Percentiles rank a stretch among this genome's conserved stretches.
Evolutionary conservation across 2,113 vertebrate species (phyloP).

Genomic region (Caranx melampygus): DNA sequence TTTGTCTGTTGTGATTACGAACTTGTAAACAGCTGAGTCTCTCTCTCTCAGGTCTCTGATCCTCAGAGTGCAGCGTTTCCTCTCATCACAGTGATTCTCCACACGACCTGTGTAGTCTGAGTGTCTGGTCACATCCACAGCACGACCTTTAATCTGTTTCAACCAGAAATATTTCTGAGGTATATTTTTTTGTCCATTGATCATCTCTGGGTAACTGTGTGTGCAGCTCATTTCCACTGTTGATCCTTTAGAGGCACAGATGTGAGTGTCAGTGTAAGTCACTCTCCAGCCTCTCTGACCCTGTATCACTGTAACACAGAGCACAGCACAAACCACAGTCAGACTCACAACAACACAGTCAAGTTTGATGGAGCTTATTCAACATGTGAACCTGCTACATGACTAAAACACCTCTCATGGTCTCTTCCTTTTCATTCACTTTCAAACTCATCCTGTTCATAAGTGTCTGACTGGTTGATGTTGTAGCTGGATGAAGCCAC

Average conservation of each 20-base stretch:
- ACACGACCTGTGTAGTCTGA: conserved; percentile 6
- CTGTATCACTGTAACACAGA: too few species aligned
- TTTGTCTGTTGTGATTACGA: conserved; percentile 10
- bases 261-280: not conserved
- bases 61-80: not conserved
- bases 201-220: not conserved
- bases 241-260: conserved; percentile 30
- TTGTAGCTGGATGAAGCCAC: too few species aligned
- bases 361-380: too few species aligned
- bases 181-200: fast-evolving
- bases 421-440: too few species aligned
- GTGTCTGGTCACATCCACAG: conserved; percentile 7
- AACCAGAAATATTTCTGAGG: too few species aligned
- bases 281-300: conserved; percentile 1
- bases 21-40: conserved; percentile 44
- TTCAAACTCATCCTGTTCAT: too few species aligned
- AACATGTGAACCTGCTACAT: too few species aligned
- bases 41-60: conserved; percentile 36
- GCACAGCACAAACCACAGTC: too few species aligned
- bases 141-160: not conserved
- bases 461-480: too few species aligned
- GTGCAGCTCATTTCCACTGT: not conserved
- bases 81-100: fast-evolving
- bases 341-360: not conserved
- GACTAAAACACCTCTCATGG: too few species aligned